Evolutionary conservation across 2,113 vertebrate species (phyloP), one percentile per base, ranked within the genome.

Genomic region (Mobula hypostoma): DNA sequence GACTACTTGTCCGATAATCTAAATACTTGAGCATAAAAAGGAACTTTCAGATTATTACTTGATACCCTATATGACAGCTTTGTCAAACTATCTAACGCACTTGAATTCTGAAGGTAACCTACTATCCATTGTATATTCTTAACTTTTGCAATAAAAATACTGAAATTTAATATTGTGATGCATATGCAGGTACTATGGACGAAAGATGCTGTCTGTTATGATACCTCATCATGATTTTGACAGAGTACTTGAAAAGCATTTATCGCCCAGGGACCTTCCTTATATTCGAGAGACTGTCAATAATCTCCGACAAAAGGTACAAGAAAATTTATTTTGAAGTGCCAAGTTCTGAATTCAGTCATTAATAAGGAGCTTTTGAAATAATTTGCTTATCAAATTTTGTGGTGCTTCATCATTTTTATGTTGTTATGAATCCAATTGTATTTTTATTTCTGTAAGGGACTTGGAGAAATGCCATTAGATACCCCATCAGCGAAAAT

Each of bases 191-290:
- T 98, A 97, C 96, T 98, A 98, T 2, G 98, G 98, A 0, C 96
- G 98, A 15, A 98, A 97, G 95, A 99, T 99, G 98, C 97, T 99
- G 95, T 98, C 97, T 94, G 96, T 95, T 74, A 94, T 99, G 96
- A 98, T 98, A 92, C 95, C 96, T 66, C 98, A 99, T 66, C 97
- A 96, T 1, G 98, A 99, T 94, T 98, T 99, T 95, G 98, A 99
- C 80, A 99, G 97, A 96, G 96, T 96, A 80, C 95, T 99, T 95
- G 98, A 99, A 95, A 99, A 97, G 95, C 97, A 97, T 3, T 96
- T 99, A 94, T 96, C 96, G 0, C 94, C 96, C 94, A 99, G 98
- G 97, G 98, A 99, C 95, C 96, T 98, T 95, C 97, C 97, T 94
- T 97, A 97, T 93, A 96, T 98, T 95, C 98, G 96, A 96, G 98